These are phyloP conservation scores for Montifringilla adamsi DNA, from an alignment of 2,113 vertebrate species.

Conservation along the genomic window DNA sequence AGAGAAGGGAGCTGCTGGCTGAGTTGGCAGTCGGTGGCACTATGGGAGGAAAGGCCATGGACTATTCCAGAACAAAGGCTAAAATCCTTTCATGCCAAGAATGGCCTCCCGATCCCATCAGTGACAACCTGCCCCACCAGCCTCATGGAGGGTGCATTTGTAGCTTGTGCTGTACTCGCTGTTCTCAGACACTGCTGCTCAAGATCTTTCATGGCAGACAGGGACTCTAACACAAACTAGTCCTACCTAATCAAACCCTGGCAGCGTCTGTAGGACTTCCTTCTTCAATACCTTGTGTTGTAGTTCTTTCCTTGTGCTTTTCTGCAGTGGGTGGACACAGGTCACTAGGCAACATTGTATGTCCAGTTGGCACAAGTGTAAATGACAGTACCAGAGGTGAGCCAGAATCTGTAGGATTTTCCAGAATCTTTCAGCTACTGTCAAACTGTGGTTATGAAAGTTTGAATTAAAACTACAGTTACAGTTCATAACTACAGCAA, in stretches of 20 bases:
- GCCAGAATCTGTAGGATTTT: neutral
- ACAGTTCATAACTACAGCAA: neutral
- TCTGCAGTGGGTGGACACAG: neutral
- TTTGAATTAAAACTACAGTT: neutral
- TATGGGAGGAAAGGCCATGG: neutral
- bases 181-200: neutral
- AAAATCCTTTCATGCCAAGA: neutral
- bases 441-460: neutral
- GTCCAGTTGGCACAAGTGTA: neutral
- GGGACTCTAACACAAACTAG: neutral
- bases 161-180: neutral
- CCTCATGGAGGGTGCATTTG: neutral
- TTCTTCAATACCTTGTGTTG: accelerated
- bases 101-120: neutral
- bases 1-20: accelerated
- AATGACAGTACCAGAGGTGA: neutral
- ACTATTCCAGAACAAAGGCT: neutral
- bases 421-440: neutral
- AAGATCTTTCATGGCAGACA: neutral
- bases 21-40: neutral
- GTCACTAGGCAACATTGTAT: neutral
- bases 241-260: neutral
- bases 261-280: neutral
- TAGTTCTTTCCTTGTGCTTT: neutral
- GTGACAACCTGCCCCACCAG: accelerated